Base-by-base conservation (phyloP, 1,140 invertebrate genomes). In the Potamilus streckersoni region DNA sequence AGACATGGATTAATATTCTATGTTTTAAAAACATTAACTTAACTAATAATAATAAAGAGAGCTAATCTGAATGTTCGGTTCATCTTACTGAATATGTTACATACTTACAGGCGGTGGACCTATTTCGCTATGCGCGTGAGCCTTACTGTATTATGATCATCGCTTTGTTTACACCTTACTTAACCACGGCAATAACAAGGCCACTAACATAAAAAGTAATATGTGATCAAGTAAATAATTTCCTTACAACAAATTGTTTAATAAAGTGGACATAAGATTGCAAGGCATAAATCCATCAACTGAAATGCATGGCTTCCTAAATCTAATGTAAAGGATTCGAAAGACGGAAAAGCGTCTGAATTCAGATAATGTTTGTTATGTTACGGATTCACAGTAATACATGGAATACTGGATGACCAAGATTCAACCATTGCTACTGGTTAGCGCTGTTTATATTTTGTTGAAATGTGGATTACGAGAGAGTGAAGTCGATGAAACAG, bases 301-400 rank as follows among this genome's bases (percentile, higher is more conserved):
- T 17, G 57, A 63, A 80, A 73, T 65, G 58, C 79, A 15, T 31
- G 27, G 27, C 27, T 3, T 31, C 27, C 27, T 3, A 31, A 2
- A 31, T 31, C 27, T 31, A 31, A 76, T 59, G 27, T 62, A n/a
- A 62, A 77, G 20, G 71, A 80, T 31, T 55, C 77, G 15, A 74
- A 74, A 70, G 67, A 74, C 55, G 78, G 79, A 76, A 80, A 80
- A 71, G 72, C 79, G 49, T 68, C 68, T 38, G 79, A 80, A 64
- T 71, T 69, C 27, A 49, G 79, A 58, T 69, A 74, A 8, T 76
- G 73, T 61, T 20, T 80, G 6, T 38, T 79, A 13, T 79, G 31
- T 20, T 79, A 71, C 69, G 71, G 71, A 56, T 59, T 59, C 8
- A 68, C 69, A 49, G 73, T 79, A 14, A 19, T 79, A 15, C 56